Conservation (phyloP, 23 tunicate species). For the Styela plicata region DNA sequence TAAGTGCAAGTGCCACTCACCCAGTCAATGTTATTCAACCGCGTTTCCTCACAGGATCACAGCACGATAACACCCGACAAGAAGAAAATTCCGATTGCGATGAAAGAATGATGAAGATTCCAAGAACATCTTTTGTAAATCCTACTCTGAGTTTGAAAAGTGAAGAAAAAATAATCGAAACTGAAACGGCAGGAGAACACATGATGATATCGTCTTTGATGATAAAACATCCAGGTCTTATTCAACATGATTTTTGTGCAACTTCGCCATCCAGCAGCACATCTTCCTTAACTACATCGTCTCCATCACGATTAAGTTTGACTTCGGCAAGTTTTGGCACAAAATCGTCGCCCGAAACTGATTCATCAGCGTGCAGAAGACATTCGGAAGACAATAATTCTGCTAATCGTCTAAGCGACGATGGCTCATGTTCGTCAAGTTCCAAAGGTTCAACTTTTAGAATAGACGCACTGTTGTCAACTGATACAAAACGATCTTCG, state of each 20-base stretch:
- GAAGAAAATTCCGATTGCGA: background rate
- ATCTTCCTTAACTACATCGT: background rate
- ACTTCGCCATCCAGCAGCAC: constrained; percentile 7
- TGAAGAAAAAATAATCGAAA: background rate
- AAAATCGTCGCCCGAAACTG: constrained; percentile 5
- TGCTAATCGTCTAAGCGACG: background rate
- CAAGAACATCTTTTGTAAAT: background rate
- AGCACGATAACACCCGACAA: background rate
- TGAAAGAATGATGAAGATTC: background rate
- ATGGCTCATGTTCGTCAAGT: background rate
- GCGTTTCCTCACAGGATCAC: background rate
- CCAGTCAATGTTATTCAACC: background rate
- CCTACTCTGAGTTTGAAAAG: background rate
- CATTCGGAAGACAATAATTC: background rate
- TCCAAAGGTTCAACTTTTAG: constrained; percentile 20
- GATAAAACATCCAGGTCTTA: background rate
- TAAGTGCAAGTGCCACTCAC: constrained; percentile 9
- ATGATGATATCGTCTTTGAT: background rate
- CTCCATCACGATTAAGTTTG: background rate
- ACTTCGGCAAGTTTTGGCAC: background rate
- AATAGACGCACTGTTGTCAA: constrained; percentile 16
- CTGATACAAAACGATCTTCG: background rate
- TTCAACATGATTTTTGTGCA: background rate
- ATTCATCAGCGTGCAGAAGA: background rate
- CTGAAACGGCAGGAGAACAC: background rate